Evolutionary conservation across 1,140 invertebrate genomes (phyloP).

Genomic region (Penaeus indicus): DNA sequence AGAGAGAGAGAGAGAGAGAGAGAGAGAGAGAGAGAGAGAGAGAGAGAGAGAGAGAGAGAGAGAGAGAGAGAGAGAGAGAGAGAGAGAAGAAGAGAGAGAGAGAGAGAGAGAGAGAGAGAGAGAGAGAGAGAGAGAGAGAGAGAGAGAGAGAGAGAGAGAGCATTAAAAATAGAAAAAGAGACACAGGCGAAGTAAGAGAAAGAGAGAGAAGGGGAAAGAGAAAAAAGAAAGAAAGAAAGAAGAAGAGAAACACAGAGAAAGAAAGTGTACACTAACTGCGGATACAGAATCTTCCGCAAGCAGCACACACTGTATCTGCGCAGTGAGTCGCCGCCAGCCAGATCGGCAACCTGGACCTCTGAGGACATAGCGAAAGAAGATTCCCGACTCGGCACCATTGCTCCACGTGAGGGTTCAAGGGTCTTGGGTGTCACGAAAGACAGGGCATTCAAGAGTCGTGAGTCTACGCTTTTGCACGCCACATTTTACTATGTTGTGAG

Average conservation of each 20-base stretch:
- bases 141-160: neutral
- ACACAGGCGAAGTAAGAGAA: constrained; percentile 25
- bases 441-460: too few species aligned
- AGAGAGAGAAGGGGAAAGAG: constrained; percentile 31
- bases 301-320: too few species aligned
- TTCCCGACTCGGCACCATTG: too few species aligned
- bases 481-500: too few species aligned
- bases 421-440: too few species aligned
- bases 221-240: constrained; percentile 50
- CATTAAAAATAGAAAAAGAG: constrained; percentile 41
- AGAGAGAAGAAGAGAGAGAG: neutral
- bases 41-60: constrained; percentile 3
- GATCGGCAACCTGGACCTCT: too few species aligned
- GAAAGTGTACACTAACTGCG: neutral
- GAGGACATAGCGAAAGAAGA: too few species aligned
- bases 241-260: constrained; percentile 20
- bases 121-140: constrained; percentile 13
- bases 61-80: constrained; percentile 9
- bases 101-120: constrained; percentile 19
- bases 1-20: constrained; percentile 18
- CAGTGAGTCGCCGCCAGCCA: too few species aligned
- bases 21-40: neutral
- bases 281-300: neutral
- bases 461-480: too few species aligned
- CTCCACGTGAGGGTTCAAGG: too few species aligned